Evolutionary conservation across 2,113 vertebrate species (phyloP).

Genomic region (Austrofundulus limnaeus): DNA sequence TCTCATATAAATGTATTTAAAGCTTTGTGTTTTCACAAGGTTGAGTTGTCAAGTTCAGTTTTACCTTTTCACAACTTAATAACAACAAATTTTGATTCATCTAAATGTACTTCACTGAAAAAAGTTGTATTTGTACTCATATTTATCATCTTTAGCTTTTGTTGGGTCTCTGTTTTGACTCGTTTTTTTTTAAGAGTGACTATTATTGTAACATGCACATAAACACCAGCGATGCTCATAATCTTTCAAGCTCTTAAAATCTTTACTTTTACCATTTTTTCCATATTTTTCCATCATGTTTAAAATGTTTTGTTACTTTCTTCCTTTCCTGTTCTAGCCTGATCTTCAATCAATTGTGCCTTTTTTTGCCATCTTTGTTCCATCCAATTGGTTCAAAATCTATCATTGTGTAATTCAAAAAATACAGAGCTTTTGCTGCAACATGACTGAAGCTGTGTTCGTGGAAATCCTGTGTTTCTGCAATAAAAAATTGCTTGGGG

Average conservation of each 20-base stretch:
- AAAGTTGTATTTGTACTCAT: neutral
- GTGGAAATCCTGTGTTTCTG: conserved; percentile 32
- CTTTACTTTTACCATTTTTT: too few species aligned
- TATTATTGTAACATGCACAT: too few species aligned
- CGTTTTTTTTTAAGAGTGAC: neutral
- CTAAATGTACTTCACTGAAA: too few species aligned
- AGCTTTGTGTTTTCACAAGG: neutral
- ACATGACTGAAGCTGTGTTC: conserved; percentile 21
- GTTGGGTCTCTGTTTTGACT: neutral
- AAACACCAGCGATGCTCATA: too few species aligned
- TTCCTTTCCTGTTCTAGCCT: neutral
- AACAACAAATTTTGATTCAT: too few species aligned
- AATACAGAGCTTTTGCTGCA: conserved; percentile 40
- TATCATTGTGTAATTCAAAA: conserved; percentile 12
- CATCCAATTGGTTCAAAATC: neutral
- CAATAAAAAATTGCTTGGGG: conserved; percentile 11
- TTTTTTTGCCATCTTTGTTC: neutral
- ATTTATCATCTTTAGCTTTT: too few species aligned
- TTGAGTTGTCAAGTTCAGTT: conserved; percentile 3
- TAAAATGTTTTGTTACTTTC: neutral
- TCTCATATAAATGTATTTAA: conserved; percentile 22
- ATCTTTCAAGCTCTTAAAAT: too few species aligned
- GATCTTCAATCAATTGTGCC: neutral
- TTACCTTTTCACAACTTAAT: too few species aligned
- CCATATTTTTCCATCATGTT: neutral